Percentiles rank a stretch among this genome's conserved stretches.
These are phyloP conservation scores for Drosophila watanabei DNA, from an alignment of 1,140 invertebrate species.

Conservation along the genomic window DNA sequence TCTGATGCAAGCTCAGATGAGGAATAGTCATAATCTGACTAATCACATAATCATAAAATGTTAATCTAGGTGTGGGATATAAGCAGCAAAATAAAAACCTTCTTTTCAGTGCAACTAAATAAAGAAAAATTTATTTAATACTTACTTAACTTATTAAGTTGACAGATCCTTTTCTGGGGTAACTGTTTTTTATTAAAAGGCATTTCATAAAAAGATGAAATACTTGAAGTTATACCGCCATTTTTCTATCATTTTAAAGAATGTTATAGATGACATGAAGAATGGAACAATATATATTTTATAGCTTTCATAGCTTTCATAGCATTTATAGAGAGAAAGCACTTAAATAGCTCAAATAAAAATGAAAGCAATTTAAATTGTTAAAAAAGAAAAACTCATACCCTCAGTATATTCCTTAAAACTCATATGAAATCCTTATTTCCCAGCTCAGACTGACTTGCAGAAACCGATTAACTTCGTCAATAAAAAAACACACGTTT, in stretches of 20 bases:
- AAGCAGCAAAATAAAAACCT: conserved; percentile 25
- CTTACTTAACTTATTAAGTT: neutral
- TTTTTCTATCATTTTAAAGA: neutral
- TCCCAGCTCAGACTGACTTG: neutral
- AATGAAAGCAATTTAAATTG: too few relatives aligned
- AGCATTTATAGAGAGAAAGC: neutral
- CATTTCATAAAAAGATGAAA: neutral
- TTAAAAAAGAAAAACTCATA: neutral
- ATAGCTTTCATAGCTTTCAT: neutral
- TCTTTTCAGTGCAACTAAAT: conserved; percentile 21
- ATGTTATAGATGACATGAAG: neutral
- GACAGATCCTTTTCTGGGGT: neutral
- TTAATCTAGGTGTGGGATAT: conserved; percentile 15
- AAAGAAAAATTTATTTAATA: neutral
- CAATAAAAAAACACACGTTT: conserved; percentile 28
- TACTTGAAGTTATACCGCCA: neutral
- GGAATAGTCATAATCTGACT: neutral
- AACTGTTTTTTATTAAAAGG: too few relatives aligned
- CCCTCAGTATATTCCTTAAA: neutral
- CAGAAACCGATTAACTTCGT: conserved; percentile 47
- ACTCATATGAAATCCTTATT: neutral
- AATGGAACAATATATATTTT: neutral
- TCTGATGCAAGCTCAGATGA: neutral
- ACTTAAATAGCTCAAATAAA: neutral
- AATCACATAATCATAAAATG: neutral